Percentiles rank a stretch among this genome's conserved stretches.
phyloP scores from a whole-genome alignment of 2,888 invertebrate genomes.

The Heliconius hortense region DNA sequence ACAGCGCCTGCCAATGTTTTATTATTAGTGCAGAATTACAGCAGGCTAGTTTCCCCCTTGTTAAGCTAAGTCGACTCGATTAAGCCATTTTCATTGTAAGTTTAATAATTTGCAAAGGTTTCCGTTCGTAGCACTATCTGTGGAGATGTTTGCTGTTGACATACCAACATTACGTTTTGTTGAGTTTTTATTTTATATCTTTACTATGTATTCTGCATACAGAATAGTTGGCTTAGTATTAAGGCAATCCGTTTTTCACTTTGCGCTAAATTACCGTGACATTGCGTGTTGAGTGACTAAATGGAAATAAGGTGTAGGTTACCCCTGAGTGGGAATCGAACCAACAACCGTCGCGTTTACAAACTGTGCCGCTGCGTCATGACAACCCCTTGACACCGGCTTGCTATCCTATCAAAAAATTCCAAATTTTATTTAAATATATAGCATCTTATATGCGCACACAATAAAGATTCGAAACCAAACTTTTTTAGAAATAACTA shows the following conservation, averaged over 20 bases:
- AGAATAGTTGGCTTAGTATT: no score
- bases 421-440: neutral
- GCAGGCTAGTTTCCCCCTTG: neutral
- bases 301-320: neutral
- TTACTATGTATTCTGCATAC: neutral
- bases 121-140: neutral
- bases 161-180: neutral
- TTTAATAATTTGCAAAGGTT: neutral
- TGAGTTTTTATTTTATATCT: neutral
- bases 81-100: constrained; percentile 13
- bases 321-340: neutral
- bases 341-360: neutral
- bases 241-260: neutral
- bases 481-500: neutral
- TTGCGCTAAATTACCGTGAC: neutral
- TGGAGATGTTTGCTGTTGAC: no score
- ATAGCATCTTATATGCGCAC: neutral
- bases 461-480: neutral
- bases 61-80: constrained; percentile 3
- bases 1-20: constrained; percentile 11
- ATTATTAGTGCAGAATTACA: constrained; percentile 22
- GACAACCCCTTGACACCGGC: no score
- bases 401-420: neutral
- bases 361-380: neutral
- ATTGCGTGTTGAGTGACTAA: neutral